phyloP scores from a whole-genome alignment of 2,113 vertebrate species.

The Penelope pileata region DNA sequence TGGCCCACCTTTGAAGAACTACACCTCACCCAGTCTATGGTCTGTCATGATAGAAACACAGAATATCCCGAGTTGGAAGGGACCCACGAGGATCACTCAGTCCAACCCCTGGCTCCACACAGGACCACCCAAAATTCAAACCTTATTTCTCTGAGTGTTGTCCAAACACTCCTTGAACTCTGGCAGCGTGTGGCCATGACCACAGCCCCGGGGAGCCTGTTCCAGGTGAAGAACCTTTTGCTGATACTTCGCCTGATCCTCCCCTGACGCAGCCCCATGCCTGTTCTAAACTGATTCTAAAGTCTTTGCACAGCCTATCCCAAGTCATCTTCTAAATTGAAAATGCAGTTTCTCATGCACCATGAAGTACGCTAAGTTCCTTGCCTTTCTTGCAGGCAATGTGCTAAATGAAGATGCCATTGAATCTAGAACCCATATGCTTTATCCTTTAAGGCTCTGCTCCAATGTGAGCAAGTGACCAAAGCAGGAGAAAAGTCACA shows the following conservation, averaged over 20 bases:
- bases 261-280: not conserved
- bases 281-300: not conserved
- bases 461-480: not conserved
- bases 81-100: not conserved
- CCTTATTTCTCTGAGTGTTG: not conserved
- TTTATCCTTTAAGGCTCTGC: not conserved
- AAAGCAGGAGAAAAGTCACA: not conserved
- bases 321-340: accelerated
- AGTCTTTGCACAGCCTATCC: not conserved
- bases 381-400: not conserved
- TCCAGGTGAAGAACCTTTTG: not conserved
- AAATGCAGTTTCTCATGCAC: not conserved
- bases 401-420: not conserved
- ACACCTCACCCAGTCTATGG: not conserved
- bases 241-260: not conserved
- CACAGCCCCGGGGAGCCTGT: not conserved
- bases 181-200: not conserved
- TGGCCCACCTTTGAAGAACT: not conserved
- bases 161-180: not conserved
- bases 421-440: not conserved
- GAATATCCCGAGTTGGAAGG: not conserved
- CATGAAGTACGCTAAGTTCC: not conserved
- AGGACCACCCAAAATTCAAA: not conserved
- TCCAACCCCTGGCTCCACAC: not conserved
- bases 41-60: not conserved